Base-by-base conservation (phyloP, 2,888 invertebrate genomes). In the Epiblema foenella region DNA sequence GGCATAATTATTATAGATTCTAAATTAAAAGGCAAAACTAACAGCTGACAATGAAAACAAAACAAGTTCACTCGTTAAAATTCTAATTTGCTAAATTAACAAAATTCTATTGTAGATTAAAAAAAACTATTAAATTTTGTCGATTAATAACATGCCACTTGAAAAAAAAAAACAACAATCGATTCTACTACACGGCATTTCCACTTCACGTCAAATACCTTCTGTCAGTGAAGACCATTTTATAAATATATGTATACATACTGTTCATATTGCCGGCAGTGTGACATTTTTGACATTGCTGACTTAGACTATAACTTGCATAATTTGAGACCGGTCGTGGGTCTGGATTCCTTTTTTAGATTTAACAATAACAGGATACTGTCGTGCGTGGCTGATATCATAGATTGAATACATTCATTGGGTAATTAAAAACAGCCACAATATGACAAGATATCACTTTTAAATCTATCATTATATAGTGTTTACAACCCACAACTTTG, bases 111-210 rank as follows among this genome's bases (percentile, higher is more conserved):
- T 46, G n/a, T 4, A 46, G 3, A n/a, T n/a, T n/a, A 15, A 5
- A 46, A 7, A n/a, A n/a, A 42, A 15, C 7, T 0, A 46, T 33
- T 8, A n/a, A 59, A 49, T 49, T 24, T 29, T 46, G 17, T 24
- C 24, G 15, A 49, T 24, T 49, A 60, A 62, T 49, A 62, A 62
- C 62, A 62, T 62, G 62, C 62, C 62, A 51, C 18, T n/a, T 59
- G 8, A 58, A 39, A 20, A 51, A 51, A 51, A n/a, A 64, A 54
- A 17, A 64, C 52, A 54, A n/a, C 18, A 63, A 52, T 39, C 52
- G 52, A 64, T 24, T 24, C 64, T 64, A 63, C 60, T 17, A 46
- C 64, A 64, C 64, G 52, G 52, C 64, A 52, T 39, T 54, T 51
- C 51, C 49, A 49, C 33, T 37, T 37, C 37, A 64, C 37, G 20